Base-by-base conservation (phyloP, 2,797 vertebrate genomes). In the Sebastes kiyomatsui region DNA sequence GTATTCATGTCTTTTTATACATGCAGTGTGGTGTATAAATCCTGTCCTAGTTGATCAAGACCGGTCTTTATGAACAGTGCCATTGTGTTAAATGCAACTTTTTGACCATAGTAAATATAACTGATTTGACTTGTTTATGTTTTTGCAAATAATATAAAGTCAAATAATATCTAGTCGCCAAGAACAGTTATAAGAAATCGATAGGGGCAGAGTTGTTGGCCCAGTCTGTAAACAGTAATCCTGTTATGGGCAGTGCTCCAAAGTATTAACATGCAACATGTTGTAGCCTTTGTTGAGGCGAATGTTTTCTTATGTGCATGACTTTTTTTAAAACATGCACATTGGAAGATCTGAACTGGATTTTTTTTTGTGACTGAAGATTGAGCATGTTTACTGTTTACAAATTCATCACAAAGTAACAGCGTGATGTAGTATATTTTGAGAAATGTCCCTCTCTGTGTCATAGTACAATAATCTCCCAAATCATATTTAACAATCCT, bases 71-170 rank as follows among this genome's bases (percentile, higher is more conserved):
- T 89, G 12, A 85, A 74, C 80, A n/a, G 90, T 95, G 91, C 90
- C 91, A 92, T 89, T 68, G 72, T 81, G 72, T 91, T 90, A 79
- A 90, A 82, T 84, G 22, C 38, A 62, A 67, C 35, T 67, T 81
- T 65, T 65, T 80, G 33, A 88, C 16, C 18, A 25, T 49, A 33
- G 22, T 72, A 28, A 62, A 76, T 58, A n/a, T 67, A 42, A 82
- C 60, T 74, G 14, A 80, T 83, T 88, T 79, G 35, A 75, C 58
- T 64, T 69, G 25, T 82, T 14, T 64, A n/a, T 80, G 74, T 54
- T 79, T 78, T 82, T 77, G 38, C 60, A 65, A 75, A 61, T 74
- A 12, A 62, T 71, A 32, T 74, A 23, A 75, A 81, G 58, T 82
- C 14, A 28, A 32, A 52, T 46, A 11, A 70, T 71, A 16, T 84